Evolutionary conservation across 2,888 invertebrate genomes (phyloP), one percentile per base, ranked within the genome.

Genomic region (Plagodis pulveraria): DNA sequence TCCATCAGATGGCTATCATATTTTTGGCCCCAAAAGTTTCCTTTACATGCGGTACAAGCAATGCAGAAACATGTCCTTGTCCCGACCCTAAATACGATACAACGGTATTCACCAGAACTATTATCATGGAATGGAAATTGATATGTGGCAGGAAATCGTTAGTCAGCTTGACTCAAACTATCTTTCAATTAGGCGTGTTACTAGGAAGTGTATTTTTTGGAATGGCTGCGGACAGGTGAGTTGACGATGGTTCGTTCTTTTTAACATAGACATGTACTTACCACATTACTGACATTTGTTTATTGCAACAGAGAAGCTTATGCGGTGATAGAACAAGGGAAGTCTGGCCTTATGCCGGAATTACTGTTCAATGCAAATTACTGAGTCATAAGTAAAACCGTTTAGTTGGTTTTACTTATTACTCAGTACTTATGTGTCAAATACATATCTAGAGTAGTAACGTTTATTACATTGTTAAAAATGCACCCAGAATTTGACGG

Each of bases 201-300:
- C 70, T 95, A 33, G 97, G 97, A 46, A 96, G 96, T 76, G 92
- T 96, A 50, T 59, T 94, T 6, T 96, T 96, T 81, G 97, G 97
- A 74, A 94, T 94, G 81, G 89, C 95, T 50, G 94, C 96, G 2
- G 97, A 97, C 86, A 95, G 94, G 96, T 96, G 88, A 95, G 8
- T 35, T 12, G 11, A 10, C 6, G 63, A 63, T 50, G n/a, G 22
- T 38, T 38, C 22, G 1, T 43, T 22, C 44, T 44, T 59, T 60
- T 66, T 51, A 22, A 22, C 22, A 22, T 22, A 22, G 1, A 4
- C 22, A 22, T 22, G 4, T 4, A 22, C 22, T 22, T 4, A 22
- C 2, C 22, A 22, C 22, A 22, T 22, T 22, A 22, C 22, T 4
- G 22, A 22, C 22, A 22, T 22, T 22, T 22, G 22, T 22, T 22